phyloP scores from a whole-genome alignment of 2,797 vertebrate species.

The Nasua narica region DNA sequence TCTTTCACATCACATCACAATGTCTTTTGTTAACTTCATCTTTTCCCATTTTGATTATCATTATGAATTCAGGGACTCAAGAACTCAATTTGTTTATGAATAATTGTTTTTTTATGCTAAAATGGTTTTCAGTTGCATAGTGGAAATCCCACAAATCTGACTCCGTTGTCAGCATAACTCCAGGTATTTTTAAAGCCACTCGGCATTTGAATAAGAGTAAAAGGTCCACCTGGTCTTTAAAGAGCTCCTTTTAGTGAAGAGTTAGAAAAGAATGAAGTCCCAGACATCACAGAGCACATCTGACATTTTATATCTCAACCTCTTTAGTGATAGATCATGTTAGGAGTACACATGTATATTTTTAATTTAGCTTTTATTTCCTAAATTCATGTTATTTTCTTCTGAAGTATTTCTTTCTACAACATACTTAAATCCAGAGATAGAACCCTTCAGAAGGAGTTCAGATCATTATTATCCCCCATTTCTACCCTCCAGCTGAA shows the following conservation, averaged over 20 bases:
- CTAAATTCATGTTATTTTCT: neutral
- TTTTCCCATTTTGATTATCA: neutral
- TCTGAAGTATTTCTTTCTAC: neutral
- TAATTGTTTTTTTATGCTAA: neutral
- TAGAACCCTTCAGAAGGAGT: neutral
- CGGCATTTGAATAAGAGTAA: neutral
- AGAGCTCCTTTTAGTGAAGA: neutral
- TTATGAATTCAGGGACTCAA: neutral
- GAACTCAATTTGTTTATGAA: conserved; percentile 10
- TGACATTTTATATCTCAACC: neutral
- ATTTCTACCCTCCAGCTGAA: neutral
- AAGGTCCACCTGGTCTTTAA: neutral
- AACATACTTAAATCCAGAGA: neutral
- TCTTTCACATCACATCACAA: neutral
- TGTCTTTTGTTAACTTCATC: neutral
- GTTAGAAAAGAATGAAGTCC: neutral
- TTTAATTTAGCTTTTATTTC: neutral
- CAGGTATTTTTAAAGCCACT: neutral
- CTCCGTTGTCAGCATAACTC: neutral
- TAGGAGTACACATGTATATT: neutral
- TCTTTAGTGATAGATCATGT: neutral
- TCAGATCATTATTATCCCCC: neutral
- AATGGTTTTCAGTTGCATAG: neutral
- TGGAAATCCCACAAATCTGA: neutral
- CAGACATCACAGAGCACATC: neutral